Conservation (phyloP, 2,888 invertebrate genomes). For the Pyralis farinalis region DNA sequence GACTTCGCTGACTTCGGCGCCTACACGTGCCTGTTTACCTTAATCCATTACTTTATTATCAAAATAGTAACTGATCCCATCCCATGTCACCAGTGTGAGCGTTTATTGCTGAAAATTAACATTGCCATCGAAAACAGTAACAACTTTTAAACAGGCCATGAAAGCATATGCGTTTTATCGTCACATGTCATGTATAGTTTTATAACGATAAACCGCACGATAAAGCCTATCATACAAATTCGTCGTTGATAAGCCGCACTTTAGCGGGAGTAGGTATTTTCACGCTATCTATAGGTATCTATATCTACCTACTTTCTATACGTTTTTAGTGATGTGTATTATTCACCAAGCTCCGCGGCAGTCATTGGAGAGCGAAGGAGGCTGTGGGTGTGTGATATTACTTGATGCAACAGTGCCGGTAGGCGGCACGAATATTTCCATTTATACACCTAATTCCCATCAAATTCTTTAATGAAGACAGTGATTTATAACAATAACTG, state of each 20-base stretch:
- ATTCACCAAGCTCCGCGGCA: slow-evolving; percentile 41
- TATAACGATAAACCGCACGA: too few species aligned
- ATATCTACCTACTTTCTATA: slow-evolving; percentile 31
- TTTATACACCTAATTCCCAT: slow-evolving; percentile 48
- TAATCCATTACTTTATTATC: too few species aligned
- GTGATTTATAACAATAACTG: slow-evolving; percentile 58
- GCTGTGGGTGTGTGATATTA: slow-evolving; percentile 68
- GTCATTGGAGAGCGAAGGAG: slow-evolving; percentile 64
- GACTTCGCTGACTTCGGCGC: too few species aligned
- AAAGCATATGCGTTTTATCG: too few species aligned
- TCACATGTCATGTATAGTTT: too few species aligned
- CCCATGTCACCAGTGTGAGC: too few species aligned
- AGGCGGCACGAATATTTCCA: slow-evolving; percentile 53
- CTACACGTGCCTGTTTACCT: too few species aligned
- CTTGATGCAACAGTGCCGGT: slow-evolving; percentile 60
- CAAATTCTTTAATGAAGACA: slow-evolving; percentile 52
- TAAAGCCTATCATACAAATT: slow-evolving; percentile 26
- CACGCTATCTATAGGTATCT: slow-evolving; percentile 12
- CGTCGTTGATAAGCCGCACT: slow-evolving; percentile 40
- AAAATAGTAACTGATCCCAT: too few species aligned
- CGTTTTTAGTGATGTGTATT: too few species aligned
- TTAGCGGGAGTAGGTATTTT: slow-evolving; percentile 20
- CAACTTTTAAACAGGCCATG: too few species aligned
- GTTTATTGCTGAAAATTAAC: too few species aligned
- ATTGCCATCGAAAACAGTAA: too few species aligned